A percentile compares a stretch with the other conserved stretches of the same genome.
phyloP scores from a whole-genome alignment of 2,113 vertebrate genomes.

The Calonectris borealis region DNA sequence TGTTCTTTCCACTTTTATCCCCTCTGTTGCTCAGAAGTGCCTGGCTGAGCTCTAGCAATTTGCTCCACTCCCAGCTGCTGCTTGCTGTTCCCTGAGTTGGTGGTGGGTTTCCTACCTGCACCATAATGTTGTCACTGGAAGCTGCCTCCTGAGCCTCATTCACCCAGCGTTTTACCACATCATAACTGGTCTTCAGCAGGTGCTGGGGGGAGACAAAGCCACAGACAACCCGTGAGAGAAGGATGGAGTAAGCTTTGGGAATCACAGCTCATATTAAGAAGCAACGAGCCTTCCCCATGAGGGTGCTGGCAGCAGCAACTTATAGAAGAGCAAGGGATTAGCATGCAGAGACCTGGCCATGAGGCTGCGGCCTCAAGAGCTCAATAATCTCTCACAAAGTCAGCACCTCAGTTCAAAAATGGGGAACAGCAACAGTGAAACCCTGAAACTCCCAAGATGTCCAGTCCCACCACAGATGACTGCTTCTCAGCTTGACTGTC shows the following conservation, averaged over 20 bases:
- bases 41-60: not conserved
- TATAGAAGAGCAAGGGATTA: not conserved
- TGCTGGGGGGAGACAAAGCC: constrained; percentile 64
- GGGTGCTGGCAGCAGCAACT: not conserved
- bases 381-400: not conserved
- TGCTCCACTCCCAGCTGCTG: not conserved
- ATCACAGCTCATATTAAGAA: not conserved
- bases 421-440: not conserved
- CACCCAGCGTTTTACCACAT: constrained; percentile 84
- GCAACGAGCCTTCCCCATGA: not conserved
- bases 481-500: not conserved
- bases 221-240: not conserved
- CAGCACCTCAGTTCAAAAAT: not conserved
- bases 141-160: constrained; percentile 84
- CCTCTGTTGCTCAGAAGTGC: not conserved
- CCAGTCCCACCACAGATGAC: not conserved
- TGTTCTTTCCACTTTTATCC: not conserved
- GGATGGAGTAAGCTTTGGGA: not conserved
- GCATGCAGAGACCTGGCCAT: not conserved
- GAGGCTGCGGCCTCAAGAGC: not conserved
- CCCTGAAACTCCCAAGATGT: not conserved
- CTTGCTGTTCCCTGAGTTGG: not conserved
- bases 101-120: constrained; percentile 70
- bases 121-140: constrained; percentile 85
- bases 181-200: constrained; percentile 80